Evolutionary conservation across 2,113 vertebrate species (phyloP).

Genomic region (Pogona vitticeps): DNA sequence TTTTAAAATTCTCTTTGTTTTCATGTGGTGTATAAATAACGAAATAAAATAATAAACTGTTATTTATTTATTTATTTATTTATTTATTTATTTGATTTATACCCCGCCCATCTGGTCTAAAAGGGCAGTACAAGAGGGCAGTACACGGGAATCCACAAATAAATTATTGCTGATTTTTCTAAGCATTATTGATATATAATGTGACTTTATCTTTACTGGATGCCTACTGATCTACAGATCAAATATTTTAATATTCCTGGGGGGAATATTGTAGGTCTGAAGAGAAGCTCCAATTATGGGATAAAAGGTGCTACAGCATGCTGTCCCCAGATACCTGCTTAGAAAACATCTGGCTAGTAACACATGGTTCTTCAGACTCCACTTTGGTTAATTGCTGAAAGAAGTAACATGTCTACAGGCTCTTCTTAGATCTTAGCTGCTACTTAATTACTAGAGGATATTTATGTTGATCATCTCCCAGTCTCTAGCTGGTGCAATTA

Average conservation of each 20-base stretch:
- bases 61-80: too few species aligned
- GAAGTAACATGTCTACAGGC: background rate
- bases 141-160: background rate
- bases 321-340: background rate
- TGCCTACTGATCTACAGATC: background rate
- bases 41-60: fast-evolving
- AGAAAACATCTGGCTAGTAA: conserved; percentile 3
- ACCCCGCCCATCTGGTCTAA: too few species aligned
- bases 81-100: too few species aligned
- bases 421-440: background rate
- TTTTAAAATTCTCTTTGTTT: conserved; percentile 8
- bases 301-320: background rate
- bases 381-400: background rate
- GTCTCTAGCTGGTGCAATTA: background rate
- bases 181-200: background rate
- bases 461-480: background rate
- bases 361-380: background rate
- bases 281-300: background rate
- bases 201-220: background rate
- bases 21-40: background rate
- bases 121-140: too few species aligned
- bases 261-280: background rate
- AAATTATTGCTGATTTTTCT: background rate
- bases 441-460: background rate
- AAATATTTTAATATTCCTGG: background rate